A percentile compares a stretch with the other conserved stretches of the same genome.
Evolutionary conservation across 35 echinoderm and acorn worm species (phyloP).

Genomic region (Ophioderma brevispina): DNA sequence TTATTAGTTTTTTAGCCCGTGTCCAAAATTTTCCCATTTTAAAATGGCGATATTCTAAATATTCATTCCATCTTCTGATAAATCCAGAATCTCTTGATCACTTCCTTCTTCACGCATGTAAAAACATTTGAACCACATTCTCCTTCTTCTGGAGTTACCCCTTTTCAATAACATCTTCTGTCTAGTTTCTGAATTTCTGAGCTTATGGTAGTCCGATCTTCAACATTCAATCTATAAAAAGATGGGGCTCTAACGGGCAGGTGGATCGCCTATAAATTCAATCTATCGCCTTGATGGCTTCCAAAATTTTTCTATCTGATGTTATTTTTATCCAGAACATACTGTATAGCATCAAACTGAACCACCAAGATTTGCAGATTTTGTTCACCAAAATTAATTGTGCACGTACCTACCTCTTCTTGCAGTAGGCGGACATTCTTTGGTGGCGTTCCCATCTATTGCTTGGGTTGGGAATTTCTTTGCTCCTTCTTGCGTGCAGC

Average conservation of each 20-base stretch:
- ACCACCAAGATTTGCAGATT: constrained; percentile 62
- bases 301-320: constrained; percentile 50
- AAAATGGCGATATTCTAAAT: constrained; percentile 65
- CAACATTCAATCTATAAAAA: constrained; percentile 34
- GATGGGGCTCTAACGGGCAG: constrained; percentile 19
- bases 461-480: no score
- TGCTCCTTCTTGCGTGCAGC: no score
- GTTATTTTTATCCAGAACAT: constrained; percentile 60
- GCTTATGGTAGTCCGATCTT: constrained; percentile 38
- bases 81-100: constrained; percentile 62
- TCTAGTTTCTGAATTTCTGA: constrained; percentile 32
- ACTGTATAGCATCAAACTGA: constrained; percentile 38
- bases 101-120: constrained; percentile 63
- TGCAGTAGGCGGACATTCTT: neutral
- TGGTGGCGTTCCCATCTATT: no score
- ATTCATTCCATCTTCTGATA: constrained; percentile 68
- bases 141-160: neutral
- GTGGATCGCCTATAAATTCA: constrained; percentile 50
- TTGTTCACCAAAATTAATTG: neutral
- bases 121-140: constrained; percentile 77
- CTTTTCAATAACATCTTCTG: constrained; percentile 64
- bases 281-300: constrained; percentile 53
- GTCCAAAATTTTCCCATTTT: constrained; percentile 80
- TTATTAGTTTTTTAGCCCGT: constrained; percentile 33
- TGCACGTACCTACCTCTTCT: neutral